Base-by-base conservation (phyloP, 2,113 vertebrate species). In the Paedocypris sp. region DNA sequence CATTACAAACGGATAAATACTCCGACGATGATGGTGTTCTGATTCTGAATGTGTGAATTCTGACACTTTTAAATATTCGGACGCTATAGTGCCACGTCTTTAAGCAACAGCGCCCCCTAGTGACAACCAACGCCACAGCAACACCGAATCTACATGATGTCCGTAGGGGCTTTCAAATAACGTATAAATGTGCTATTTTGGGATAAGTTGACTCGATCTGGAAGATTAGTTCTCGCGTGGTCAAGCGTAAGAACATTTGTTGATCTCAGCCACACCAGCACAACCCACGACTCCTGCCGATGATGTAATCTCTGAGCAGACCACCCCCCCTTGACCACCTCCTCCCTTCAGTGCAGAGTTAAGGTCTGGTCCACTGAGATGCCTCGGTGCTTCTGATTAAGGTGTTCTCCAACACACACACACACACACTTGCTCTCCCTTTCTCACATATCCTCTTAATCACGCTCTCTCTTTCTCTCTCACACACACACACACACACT, bases 301-400 rank as follows among this genome's bases (percentile, higher is more conserved):
- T 70, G 68, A 70, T 70, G 68, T 70, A 32, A 70, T 70, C 62
- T 62, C 31, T 66, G 32, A 66, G 36, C 48, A 38, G 66, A 45
- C 68, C 59, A 64, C 53, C 60, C 68, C 68, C 62, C 62, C 39
- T 62, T 62, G 68, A 54, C 65, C 38, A 62, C n/a, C n/a, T n/a
- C n/a, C n/a, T n/a, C n/a, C n/a, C n/a, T 68, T 68, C 45, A 45
- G 62, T 56, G 52, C 50, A 49, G 57, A 66, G 49, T 39, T 46
- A 43, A 50, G 49, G 35, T 29, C 32, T 69, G 50, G 57, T 51
- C 50, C 62, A 70, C 41, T 57, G 49, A 69, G 42, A 52, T 15
- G 29, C 48, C 41, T 64, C 51, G 28, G 54, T 60, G 46, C 32
- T 60, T 45, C 39, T 45, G 56, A 67, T 53, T 45, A 67, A 33